Conservation (phyloP, 2,888 invertebrate species). For the Prenolepis imparis region DNA sequence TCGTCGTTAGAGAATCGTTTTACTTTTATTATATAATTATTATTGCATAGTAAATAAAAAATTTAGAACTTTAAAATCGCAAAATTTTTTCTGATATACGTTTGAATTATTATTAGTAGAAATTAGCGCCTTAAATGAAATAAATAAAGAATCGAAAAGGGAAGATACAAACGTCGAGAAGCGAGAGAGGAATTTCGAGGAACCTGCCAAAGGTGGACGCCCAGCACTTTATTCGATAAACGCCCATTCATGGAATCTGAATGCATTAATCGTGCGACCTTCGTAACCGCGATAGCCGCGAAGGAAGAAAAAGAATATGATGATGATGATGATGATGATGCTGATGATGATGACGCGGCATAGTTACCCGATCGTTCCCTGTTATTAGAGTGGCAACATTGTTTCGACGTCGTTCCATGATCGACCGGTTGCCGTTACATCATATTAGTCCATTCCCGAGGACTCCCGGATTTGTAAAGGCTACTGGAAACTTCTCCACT, state of each 20-base stretch:
- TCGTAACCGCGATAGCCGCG: slow-evolving; percentile 60
- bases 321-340: slow-evolving; percentile 69
- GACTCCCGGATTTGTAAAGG: slow-evolving; percentile 44
- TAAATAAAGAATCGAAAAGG: slow-evolving; percentile 23
- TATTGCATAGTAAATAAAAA: background rate
- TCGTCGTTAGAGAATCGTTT: background rate
- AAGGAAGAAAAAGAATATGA: slow-evolving; percentile 43
- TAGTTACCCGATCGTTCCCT: slow-evolving; percentile 70
- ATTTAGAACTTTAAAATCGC: background rate
- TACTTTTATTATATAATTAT: background rate
- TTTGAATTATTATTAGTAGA: slow-evolving; percentile 1
- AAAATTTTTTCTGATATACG: background rate
- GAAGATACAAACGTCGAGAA: slow-evolving; percentile 56
- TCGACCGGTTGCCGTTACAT: slow-evolving; percentile 65
- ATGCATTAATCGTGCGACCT: slow-evolving; percentile 78
- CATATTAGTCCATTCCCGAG: slow-evolving; percentile 56
- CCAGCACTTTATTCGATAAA: slow-evolving; percentile 80
- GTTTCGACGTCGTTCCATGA: slow-evolving; percentile 65
- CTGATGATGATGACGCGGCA: slow-evolving; percentile 70
- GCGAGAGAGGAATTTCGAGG: slow-evolving; percentile 71
- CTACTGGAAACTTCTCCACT: slow-evolving; percentile 43
- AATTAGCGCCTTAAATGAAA: slow-evolving; percentile 19
- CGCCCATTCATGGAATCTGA: slow-evolving; percentile 80
- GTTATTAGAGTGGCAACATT: slow-evolving; percentile 73
- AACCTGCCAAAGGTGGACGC: slow-evolving; percentile 76